Base-by-base conservation (phyloP, 2,113 vertebrate species). In the Pholis gunnellus region DNA sequence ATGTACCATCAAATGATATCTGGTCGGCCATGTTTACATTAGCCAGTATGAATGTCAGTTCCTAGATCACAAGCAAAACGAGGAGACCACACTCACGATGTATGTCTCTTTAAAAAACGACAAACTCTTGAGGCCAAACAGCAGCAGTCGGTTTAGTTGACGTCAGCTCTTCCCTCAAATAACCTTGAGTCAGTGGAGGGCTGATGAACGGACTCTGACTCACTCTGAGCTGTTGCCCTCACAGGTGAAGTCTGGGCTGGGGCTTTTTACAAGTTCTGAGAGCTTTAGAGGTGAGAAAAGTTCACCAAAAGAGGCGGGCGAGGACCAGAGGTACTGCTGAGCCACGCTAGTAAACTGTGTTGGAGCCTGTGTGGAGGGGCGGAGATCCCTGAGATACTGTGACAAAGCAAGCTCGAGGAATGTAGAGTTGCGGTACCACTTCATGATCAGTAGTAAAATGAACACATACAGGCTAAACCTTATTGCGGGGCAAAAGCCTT, bases 211-310 rank as follows among this genome's bases (percentile, higher is more conserved):
- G 50, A 73, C 72, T 44, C 2, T 81, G 78, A 84, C 66, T 87
- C 84, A 82, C 29, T 38, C 4, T 0, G 46, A 31, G 72, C 72
- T 48, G 78, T 22, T 72, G 72, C 75, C 57, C 68, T 40, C 75
- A 73, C 85, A 89, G 82, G 79, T 87, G 76, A 71, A 70, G 75
- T 73, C 78, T 75, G 66, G 59, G 25, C 75, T 31, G 38, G 6
- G 9, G 48, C 31, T 29, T 79, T 84, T 81, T 67, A 82, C 25
- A 20, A 86, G 69, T 36, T 34, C 9, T 71, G 64, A 0, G 0
- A 79, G 79, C 61, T 69, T 56, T 40, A 69, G 71, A 60, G 61
- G 63, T 72, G 75, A 72, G 44, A 71, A 54, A n/a, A 65, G 68
- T 83, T 86, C 84, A 80, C 46, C 57, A 22, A 56, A 18, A 17